These are phyloP conservation scores for Scolopax mira DNA, from an alignment of 2,113 vertebrate genomes.

Conservation along the genomic window DNA sequence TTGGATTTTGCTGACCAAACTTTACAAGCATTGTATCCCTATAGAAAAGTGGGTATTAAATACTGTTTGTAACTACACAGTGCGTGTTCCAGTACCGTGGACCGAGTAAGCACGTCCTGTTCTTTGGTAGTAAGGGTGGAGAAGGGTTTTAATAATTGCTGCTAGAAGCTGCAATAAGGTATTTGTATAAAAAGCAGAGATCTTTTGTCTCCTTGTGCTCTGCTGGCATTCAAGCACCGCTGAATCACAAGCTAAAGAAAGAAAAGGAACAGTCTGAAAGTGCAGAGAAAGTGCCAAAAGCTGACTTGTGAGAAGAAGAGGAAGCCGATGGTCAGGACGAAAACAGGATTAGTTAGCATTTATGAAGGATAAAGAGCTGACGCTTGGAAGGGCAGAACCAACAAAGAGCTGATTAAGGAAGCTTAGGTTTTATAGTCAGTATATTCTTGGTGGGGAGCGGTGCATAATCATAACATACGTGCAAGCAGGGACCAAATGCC, in stretches of 20 bases:
- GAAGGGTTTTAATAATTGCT: not conserved
- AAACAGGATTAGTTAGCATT: not conserved
- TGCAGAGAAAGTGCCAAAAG: not conserved
- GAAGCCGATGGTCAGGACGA: not conserved
- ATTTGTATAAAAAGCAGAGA: not conserved
- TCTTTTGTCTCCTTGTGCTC: not conserved
- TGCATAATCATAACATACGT: not conserved
- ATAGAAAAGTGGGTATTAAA: not conserved
- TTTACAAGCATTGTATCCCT: not conserved
- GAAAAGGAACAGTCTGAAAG: slow-evolving; percentile 5
- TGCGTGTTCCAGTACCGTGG: not conserved
- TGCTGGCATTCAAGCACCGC: not conserved
- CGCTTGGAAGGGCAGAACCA: not conserved
- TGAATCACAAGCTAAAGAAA: slow-evolving; percentile 7
- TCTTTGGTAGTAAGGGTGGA: not conserved
- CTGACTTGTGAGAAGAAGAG: not conserved
- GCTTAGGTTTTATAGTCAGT: not conserved
- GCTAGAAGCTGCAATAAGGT: not conserved
- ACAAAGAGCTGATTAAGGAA: not conserved
- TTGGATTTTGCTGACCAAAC: slow-evolving; percentile 14
- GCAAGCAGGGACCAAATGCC: not conserved
- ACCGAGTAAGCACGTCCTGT: not conserved
- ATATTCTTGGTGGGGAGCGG: not conserved
- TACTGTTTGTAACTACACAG: not conserved
- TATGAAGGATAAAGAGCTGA: not conserved